A percentile compares a stretch with the other conserved stretches of the same genome.
Conservation (phyloP, 2,113 vertebrate species). For the Coryphaenoides rupestris region DNA sequence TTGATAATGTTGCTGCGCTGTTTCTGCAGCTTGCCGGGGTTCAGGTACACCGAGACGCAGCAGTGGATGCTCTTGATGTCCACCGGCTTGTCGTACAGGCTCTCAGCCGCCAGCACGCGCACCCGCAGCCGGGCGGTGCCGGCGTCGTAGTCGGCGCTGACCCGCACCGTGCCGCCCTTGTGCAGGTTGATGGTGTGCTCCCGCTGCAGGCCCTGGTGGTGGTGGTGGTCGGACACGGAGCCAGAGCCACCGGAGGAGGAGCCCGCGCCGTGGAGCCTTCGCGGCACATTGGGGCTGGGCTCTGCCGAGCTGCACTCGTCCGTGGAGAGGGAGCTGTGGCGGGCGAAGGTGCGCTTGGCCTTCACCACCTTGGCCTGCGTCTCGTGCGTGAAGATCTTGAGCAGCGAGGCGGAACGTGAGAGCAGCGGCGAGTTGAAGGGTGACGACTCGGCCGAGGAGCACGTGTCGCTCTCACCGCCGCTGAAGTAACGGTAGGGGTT, state of each 20-base stretch:
- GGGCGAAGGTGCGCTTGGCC: constrained; percentile 84
- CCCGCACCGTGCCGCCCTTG: constrained; percentile 80
- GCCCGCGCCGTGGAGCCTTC: constrained; percentile 73
- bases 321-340: constrained; percentile 90
- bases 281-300: constrained; percentile 84
- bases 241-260: constrained; percentile 54
- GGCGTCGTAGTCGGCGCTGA: constrained; percentile 84
- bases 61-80: constrained; percentile 93
- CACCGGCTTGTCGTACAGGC: constrained; percentile 82
- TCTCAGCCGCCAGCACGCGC: constrained; percentile 83
- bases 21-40: constrained; percentile 94
- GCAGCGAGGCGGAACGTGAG: constrained; percentile 88
- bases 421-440: constrained; percentile 91
- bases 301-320: constrained; percentile 92
- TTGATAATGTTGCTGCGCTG: constrained; percentile 96
- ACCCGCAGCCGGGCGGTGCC: constrained; percentile 83
- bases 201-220: constrained; percentile 47
- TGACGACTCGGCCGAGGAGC: constrained; percentile 92
- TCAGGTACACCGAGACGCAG: constrained; percentile 90
- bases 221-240: constrained; percentile 47
- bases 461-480: constrained; percentile 92
- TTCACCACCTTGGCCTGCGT: constrained; percentile 92
- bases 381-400: constrained; percentile 91
- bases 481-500: constrained; percentile 91
- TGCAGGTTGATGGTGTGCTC: constrained; percentile 84